Conservation (phyloP, 2,797 vertebrate genomes). For the Prunella strophiata region DNA sequence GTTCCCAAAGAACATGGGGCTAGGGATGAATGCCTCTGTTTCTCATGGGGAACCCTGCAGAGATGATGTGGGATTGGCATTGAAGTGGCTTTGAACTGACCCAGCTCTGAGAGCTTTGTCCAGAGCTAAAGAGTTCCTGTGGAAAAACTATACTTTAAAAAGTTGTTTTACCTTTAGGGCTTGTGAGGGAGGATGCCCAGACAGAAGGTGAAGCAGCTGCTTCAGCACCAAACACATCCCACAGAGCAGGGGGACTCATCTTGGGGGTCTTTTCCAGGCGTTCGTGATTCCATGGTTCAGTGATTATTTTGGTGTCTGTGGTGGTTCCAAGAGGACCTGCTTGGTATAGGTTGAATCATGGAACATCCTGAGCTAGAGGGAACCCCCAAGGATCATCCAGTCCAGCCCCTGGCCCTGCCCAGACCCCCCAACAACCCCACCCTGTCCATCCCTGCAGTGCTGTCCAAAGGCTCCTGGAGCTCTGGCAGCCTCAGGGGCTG, state of each 20-base stretch:
- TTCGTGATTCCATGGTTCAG: not conserved
- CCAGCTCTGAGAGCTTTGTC: not conserved
- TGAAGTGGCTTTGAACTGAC: not conserved
- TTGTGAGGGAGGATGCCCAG: not conserved
- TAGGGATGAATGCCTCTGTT: not conserved
- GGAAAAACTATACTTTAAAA: not conserved
- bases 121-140: not conserved
- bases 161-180: not conserved
- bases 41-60: not conserved
- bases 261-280: not conserved
- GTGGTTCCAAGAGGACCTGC: not conserved
- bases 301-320: not conserved
- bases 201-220: not conserved
- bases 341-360: not conserved
- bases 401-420: rapidly evolving
- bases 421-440: not conserved
- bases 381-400: rapidly evolving
- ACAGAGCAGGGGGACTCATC: not conserved
- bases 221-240: not conserved
- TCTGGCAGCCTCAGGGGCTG: not conserved
- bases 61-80: not conserved
- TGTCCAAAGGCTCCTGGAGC: not conserved
- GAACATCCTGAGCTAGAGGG: not conserved
- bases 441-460: not conserved
- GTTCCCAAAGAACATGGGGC: not conserved